Evolutionary conservation across 2,113 vertebrate species (phyloP).

Genomic region (Apodemus sylvaticus): DNA sequence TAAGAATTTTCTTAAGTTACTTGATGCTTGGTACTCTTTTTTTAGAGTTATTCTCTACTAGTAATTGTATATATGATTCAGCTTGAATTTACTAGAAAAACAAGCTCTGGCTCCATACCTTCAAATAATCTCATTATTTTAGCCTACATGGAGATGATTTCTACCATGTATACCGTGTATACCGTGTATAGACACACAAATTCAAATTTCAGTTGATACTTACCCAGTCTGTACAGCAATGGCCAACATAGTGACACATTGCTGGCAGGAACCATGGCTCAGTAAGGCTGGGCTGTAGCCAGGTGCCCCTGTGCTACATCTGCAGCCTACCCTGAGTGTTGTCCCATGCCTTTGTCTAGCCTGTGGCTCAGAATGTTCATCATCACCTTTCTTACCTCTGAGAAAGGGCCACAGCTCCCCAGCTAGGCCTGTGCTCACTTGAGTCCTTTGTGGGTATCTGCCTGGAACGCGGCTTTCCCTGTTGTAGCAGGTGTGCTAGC

Average conservation of each 20-base stretch:
- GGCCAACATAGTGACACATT: neutral
- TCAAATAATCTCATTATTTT: neutral
- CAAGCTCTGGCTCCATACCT: neutral
- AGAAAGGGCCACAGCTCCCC: fast-evolving
- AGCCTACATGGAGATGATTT: neutral
- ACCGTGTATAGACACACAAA: neutral
- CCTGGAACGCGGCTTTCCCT: fast-evolving
- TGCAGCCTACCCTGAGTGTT: fast-evolving
- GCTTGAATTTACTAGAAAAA: neutral
- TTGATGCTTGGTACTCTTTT: neutral
- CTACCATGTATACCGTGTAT: neutral
- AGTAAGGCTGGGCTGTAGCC: neutral
- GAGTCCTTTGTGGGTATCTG: fast-evolving
- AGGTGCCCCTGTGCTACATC: neutral
- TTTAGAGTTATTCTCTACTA: neutral
- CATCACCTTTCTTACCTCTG: neutral
- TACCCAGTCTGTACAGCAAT: neutral
- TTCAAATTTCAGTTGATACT: neutral
- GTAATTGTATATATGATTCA: neutral
- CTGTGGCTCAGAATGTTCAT: fast-evolving
- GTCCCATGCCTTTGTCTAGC: neutral
- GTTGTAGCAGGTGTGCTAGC: too few relatives aligned
- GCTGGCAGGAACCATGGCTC: neutral
- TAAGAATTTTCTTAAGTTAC: neutral
- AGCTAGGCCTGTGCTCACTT: fast-evolving